phyloP scores from a whole-genome alignment of 2,113 vertebrate genomes.

The Cyphomyrus discorhynchus region DNA sequence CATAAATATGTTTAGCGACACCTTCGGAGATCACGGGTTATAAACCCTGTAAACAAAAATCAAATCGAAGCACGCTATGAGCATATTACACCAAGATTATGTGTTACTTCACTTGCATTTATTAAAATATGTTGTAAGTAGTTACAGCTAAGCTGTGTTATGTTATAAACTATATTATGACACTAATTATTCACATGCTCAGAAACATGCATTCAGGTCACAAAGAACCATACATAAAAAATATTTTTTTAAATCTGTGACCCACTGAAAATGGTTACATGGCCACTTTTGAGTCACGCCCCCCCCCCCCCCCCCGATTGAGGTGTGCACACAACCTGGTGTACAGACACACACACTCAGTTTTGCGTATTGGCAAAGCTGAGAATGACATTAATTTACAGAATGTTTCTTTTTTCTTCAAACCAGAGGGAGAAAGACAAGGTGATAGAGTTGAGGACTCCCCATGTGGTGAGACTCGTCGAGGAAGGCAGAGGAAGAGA shows the following conservation, averaged over 20 bases:
- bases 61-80: not conserved
- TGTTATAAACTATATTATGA: not conserved
- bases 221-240: not conserved
- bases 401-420: not conserved
- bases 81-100: not conserved
- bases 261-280: not conserved
- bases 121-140: not conserved
- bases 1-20: not conserved
- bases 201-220: not conserved
- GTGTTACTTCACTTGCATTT: not conserved
- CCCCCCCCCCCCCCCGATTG: not conserved
- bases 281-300: not conserved
- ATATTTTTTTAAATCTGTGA: not conserved
- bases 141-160: not conserved
- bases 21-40: not conserved
- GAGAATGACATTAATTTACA: not conserved
- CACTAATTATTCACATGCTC: not conserved
- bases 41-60: not conserved
- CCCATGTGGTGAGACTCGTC: not conserved
- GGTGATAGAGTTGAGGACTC: not conserved
- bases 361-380: not conserved
- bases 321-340: not conserved
- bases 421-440: not conserved
- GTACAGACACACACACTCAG: not conserved
- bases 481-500: not conserved